Evolutionary conservation across 1,140 invertebrate genomes (phyloP), one percentile per base, ranked within the genome.

Genomic region (Drosophila parvula): DNA sequence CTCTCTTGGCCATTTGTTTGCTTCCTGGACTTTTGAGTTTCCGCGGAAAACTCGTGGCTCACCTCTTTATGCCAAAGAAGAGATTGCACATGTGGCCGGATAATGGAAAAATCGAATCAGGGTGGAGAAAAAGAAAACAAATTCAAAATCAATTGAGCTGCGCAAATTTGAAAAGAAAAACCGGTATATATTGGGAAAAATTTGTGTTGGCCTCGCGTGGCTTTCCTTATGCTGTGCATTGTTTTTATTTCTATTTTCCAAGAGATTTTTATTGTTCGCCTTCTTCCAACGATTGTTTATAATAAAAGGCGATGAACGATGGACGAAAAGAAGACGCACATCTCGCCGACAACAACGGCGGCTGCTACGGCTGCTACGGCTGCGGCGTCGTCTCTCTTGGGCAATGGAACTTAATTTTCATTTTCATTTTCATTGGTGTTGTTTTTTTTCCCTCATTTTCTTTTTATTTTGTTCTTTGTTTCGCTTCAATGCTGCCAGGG

Each of bases 261-360:
- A 75, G 64, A 79, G 74, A 74, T 65, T 58, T 58, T 76, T 73
- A 53, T 63, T 79, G 78, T 70, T 63, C n/a, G 61, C 60, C 40
- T 51, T 32, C n/a, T n/a, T 32, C 50, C 51, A 9, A 12, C 16
- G 43, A 79, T 82, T 82, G 80, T 82, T 82, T 82, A 82, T 79
- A 82, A 82, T 82, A 82, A 82, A 81, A 83, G 63, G 60, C 70
- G 77, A 44, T 78, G 79, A 69, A 82, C 58, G 67, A 68, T 70
- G 67, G 67, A 43, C 68, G 60, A 61, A 30, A 41, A 58, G 70
- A 70, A 83, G 74, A 65, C 44, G 60, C 65, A 73, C 63, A 62
- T 70, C 79, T 50, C 40, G 47, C 36, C 53, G 18, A 40, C 53
- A 14, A 40, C 22, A 36, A 12, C 38, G 38, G 14, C 38, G 0